phyloP scores from a whole-genome alignment of 2,797 vertebrate genomes.

The Avahi laniger region DNA sequence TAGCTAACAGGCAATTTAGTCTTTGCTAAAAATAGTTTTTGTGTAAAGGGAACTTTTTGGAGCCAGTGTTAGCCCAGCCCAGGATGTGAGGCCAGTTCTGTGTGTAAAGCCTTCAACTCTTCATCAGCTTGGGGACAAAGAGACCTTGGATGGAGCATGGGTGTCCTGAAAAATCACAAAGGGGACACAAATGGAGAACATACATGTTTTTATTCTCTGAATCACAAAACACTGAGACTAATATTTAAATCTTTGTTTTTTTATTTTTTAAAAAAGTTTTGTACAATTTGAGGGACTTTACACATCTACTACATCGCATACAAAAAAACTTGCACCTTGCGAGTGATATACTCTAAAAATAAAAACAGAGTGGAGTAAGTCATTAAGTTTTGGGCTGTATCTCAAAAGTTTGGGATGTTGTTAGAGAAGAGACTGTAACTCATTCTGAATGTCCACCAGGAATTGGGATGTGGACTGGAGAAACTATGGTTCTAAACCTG shows the following conservation, averaged over 20 bases:
- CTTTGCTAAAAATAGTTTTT: slow-evolving; percentile 16
- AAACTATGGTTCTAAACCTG: not conserved
- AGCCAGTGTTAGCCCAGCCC: not conserved
- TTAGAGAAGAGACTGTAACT: not conserved
- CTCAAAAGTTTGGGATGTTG: not conserved
- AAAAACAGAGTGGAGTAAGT: not conserved
- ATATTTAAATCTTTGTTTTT: not conserved
- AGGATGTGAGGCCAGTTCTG: not conserved
- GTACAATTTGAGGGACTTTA: not conserved
- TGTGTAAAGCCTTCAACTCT: not conserved
- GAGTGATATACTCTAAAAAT: not conserved
- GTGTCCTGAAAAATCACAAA: not conserved
- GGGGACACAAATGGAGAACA: not conserved
- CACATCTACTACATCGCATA: not conserved
- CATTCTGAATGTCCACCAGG: not conserved
- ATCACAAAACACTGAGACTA: not conserved
- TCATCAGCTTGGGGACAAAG: not conserved
- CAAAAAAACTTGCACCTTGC: not conserved
- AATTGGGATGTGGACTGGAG: not conserved
- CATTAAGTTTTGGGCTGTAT: not conserved
- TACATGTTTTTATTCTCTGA: not conserved
- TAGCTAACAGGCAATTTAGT: not conserved
- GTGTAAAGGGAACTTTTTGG: not conserved
- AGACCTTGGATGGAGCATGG: not conserved
- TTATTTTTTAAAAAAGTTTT: not conserved